Base-by-base conservation (phyloP, 2,113 vertebrate genomes). In the Pollimyrus isidori region DNA sequence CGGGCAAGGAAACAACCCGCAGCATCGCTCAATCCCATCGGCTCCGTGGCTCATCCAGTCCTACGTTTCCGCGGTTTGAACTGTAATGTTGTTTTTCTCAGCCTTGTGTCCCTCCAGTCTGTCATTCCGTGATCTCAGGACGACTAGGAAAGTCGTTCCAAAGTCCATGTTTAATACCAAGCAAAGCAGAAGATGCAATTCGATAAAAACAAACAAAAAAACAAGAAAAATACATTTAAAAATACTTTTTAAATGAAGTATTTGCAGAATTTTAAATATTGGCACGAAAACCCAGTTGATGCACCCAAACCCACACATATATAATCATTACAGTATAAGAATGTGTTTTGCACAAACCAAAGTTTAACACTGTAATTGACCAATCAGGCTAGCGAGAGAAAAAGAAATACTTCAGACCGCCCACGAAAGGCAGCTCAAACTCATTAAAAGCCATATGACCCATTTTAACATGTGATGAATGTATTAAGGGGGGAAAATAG, bases 291-390 rank as follows among this genome's bases (percentile, higher is more conserved):
- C 5, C 85, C 82, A 13, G 13, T n/a, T 19, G 26, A 87, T 7
- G 53, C 82, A 84, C 45, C 7, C 45, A 84, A 53, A 86, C 53
- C 10, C 39, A 86, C 85, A 87, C 50, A 53, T 21, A 19, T 23
- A 84, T 84, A 45, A 84, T 84, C 48, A 84, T 45, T 48, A 87
- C 85, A 87, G 48, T 87, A 30, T 53, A 87, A 39, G 50, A 53
- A 46, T 26, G n/a, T 39, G 48, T 53, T 87, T 56, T 86, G 53
- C 50, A 52, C 50, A 26, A 86, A n/a, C 23, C 84, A 86, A 46
- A 26, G 30, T 19, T 45, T 83, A 83, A 83, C 42, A 83, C 45
- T 46, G 13, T 23, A 46, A 21, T 48, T 84, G n/a, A 30, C 62
- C 62, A 84, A 48, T 46, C 23, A n/a, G 82, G 45, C 7, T n/a